These are phyloP conservation scores for Okapia johnstoni DNA, from an alignment of 2,113 vertebrate genomes.

Conservation along the genomic window DNA sequence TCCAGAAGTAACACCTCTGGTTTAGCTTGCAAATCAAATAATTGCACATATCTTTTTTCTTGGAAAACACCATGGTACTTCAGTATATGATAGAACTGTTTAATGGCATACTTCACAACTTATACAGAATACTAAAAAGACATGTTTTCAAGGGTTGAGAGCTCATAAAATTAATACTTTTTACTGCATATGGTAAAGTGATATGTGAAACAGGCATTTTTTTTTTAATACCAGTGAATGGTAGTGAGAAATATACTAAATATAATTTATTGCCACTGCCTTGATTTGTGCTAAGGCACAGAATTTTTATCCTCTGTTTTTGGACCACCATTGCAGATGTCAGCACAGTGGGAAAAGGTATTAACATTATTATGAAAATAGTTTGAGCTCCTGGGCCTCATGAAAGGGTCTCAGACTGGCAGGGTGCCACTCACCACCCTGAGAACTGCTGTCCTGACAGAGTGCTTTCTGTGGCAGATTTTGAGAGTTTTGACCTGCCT, in stretches of 20 bases:
- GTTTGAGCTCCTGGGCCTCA: neutral
- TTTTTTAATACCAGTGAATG: neutral
- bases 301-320: neutral
- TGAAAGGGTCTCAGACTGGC: neutral
- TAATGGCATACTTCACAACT: neutral
- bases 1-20: neutral
- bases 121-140: neutral
- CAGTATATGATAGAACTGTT: neutral
- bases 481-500: slow-evolving; percentile 82
- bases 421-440: neutral
- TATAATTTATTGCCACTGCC: neutral
- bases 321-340: neutral
- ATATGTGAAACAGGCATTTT: neutral
- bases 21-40: neutral
- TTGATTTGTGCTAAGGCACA: neutral
- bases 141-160: neutral
- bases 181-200: neutral
- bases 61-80: neutral
- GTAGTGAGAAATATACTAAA: neutral
- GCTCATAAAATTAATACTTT: neutral
- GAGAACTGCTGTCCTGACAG: neutral
- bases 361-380: neutral
- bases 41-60: neutral
- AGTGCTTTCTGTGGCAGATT: slow-evolving; percentile 69
- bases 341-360: neutral